Base-by-base conservation (phyloP, 1,140 invertebrate species). In the Ceratosolen fusciceps region DNA sequence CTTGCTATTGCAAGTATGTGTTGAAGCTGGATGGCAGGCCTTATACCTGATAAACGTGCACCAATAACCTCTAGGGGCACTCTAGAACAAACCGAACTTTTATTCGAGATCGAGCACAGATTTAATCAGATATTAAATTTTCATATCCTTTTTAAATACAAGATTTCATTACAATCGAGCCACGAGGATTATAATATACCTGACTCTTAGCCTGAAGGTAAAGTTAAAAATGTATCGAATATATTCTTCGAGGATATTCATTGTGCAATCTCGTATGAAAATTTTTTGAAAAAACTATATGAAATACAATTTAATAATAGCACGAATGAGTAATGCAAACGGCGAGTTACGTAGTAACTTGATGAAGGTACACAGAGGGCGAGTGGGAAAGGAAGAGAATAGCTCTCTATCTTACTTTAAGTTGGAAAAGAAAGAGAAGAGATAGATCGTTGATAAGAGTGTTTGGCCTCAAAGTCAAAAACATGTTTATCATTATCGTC, bases 401-500 rank as follows among this genome's bases (percentile, higher is more conserved):
- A 31, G 12, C 5, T 21, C 29, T 62, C 60, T 21, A 19, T 62
- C 60, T 31, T 31, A 9, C 60, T 37, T 3, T 14, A 14, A 60
- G 12, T 31, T 29, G 39, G 24, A n/a, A 47, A 24, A 68, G 39
- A 62, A 19, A 26, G 43, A 73, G 16, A 43, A 68, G 24, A 68
- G 24, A 34, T 31, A 75, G 24, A 75, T 75, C 14, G 39, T 31
- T 26, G 56, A 74, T 65, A 75, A 75, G 26, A 19, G 54, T 14
- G 14, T 58, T 62, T 75, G 58, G 26, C 37, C 58, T 62, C 39
- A 75, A 75, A 75, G 26, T 75, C 43, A 65, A 75, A 75, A 75
- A 75, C 58, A 75, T 65, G 73, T 49, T 65, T 75, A 75, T 75
- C 73, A 2, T 49, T 62, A 7, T n/a, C 19, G 56, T 37, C 29